A percentile compares a stretch with the other conserved stretches of the same genome.
These are phyloP conservation scores for Luperina testacea DNA, from an alignment of 2,888 invertebrate species.

Conservation along the genomic window DNA sequence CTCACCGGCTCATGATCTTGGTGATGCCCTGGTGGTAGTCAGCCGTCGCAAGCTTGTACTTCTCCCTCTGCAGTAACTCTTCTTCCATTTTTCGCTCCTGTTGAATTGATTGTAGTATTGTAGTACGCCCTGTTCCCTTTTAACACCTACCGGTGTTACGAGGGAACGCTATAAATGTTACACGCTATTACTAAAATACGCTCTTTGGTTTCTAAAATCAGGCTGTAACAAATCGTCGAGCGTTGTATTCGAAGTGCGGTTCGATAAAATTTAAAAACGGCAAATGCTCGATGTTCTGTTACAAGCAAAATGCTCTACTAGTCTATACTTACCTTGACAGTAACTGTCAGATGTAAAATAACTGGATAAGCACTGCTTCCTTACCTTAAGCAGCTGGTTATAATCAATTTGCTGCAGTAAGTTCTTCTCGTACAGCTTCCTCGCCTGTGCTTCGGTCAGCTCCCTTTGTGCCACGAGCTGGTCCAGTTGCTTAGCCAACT, in stretches of 20 bases:
- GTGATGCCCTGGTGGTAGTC: slow-evolving; percentile 35
- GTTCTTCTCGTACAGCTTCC: slow-evolving; percentile 75
- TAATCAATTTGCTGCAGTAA: slow-evolving; percentile 81
- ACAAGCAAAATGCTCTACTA: too few species aligned
- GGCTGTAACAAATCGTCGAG: too few species aligned
- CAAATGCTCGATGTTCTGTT: too few species aligned
- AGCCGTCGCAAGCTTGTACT: slow-evolving; percentile 23
- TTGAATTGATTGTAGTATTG: slow-evolving; percentile 5
- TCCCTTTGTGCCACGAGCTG: slow-evolving; percentile 73
- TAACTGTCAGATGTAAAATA: too few species aligned
- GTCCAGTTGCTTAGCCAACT: slow-evolving; percentile 74
- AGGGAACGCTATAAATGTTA: too few species aligned
- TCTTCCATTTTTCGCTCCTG: slow-evolving; percentile 48
- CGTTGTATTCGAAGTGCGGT: too few species aligned
- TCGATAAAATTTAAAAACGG: too few species aligned
- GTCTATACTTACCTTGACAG: too few species aligned
- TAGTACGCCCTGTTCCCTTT: too few species aligned
- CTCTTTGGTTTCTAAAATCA: too few species aligned
- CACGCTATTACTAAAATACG: too few species aligned
- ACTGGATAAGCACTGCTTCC: background rate
- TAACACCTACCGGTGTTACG: too few species aligned
- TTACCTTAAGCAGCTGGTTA: slow-evolving; percentile 81
- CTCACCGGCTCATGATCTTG: slow-evolving; percentile 54
- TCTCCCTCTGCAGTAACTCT: slow-evolving; percentile 48
- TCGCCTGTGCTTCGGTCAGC: slow-evolving; percentile 71